These are phyloP conservation scores for Sternotherus odoratus DNA, from an alignment of 2,797 vertebrate species.

Conservation along the genomic window DNA sequence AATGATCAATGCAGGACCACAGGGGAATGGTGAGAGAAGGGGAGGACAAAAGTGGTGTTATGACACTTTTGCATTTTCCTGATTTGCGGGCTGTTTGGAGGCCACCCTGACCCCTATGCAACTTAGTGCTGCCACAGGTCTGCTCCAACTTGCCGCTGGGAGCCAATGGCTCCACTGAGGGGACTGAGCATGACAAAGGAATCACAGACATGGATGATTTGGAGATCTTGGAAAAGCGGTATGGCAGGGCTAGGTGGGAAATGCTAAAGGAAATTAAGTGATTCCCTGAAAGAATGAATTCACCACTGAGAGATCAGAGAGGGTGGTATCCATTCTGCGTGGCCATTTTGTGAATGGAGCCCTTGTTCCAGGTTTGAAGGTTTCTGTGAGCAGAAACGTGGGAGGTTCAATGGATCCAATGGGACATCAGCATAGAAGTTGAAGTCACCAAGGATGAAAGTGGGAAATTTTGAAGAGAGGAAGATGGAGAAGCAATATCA, in stretches of 20 bases:
- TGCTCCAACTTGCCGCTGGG: neutral
- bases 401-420: neutral
- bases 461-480: neutral
- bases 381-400: neutral
- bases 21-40: no score
- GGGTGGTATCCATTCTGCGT: neutral
- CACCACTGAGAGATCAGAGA: neutral
- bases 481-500: neutral
- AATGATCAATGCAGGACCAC: no score
- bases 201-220: neutral
- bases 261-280: neutral
- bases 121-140: neutral
- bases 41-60: neutral
- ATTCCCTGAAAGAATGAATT: neutral
- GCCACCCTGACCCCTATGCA: neutral
- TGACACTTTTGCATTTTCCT: neutral
- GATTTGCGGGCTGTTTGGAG: neutral
- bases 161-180: neutral
- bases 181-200: neutral
- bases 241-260: neutral
- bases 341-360: neutral
- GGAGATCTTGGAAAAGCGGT: neutral
- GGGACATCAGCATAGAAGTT: neutral
- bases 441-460: neutral
- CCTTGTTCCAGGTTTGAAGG: neutral